phyloP scores from a whole-genome alignment of 1,140 invertebrate genomes.

The Zaprionus ghesquierei region DNA sequence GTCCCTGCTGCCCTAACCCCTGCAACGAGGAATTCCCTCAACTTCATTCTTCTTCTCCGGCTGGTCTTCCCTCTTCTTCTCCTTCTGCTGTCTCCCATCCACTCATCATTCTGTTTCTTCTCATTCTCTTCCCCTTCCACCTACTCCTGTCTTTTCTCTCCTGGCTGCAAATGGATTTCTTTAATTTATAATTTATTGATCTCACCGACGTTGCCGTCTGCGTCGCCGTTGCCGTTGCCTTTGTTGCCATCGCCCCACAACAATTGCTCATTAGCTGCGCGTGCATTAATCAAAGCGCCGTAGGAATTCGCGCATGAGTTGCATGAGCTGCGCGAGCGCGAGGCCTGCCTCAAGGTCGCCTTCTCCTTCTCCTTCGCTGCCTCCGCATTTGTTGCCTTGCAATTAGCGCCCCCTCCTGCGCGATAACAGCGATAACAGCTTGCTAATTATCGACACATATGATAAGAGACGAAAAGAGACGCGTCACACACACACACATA shows the following conservation, averaged over 20 bases:
- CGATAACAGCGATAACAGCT: conserved; percentile 32
- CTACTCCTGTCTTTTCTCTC: too few relatives aligned
- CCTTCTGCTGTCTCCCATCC: too few relatives aligned
- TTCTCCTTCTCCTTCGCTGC: neutral
- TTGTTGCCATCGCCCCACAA: conserved; percentile 8
- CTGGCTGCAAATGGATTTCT: conserved; percentile 67
- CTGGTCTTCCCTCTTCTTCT: too few relatives aligned
- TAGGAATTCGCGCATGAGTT: neutral
- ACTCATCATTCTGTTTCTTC: too few relatives aligned
- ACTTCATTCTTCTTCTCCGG: neutral
- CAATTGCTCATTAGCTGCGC: conserved; percentile 72
- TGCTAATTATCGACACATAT: conserved; percentile 73
- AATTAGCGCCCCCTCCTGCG: conserved; percentile 39
- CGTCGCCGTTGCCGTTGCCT: neutral
- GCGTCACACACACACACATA: neutral
- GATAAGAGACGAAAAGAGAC: conserved; percentile 35
- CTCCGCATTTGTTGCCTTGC: neutral
- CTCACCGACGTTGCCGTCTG: conserved; percentile 19
- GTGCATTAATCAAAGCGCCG: conserved; percentile 64
- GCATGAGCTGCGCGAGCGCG: neutral
- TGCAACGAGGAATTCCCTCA: neutral
- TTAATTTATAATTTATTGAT: conserved; percentile 81
- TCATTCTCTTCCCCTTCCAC: neutral
- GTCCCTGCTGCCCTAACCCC: too few relatives aligned
- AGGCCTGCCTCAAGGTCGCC: conserved; percentile 65